Evolutionary conservation across 2,888 invertebrate genomes (phyloP), one percentile per base, ranked within the genome.

Genomic region (Trileptium ribeirensis): DNA sequence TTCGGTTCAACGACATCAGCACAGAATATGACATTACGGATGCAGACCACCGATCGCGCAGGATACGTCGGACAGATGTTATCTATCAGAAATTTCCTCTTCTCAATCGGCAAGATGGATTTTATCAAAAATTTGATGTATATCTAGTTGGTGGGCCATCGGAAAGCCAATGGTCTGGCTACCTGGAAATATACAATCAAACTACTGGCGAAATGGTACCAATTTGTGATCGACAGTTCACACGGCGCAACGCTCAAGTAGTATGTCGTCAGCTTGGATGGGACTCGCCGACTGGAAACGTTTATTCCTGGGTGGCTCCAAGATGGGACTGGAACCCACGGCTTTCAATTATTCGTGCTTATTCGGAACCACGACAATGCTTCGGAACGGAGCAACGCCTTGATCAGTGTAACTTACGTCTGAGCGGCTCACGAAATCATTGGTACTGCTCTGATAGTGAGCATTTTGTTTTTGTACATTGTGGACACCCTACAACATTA

Each of bases 191-290:
- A 87, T 98, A 94, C 88, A 99, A 99, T 87, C 92, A 92, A 85
- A 98, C 99, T 0, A 96, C 97, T 0, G 91, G 95, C 31, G 97
- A 97, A 87, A 97, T 97, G 95, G 94, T 97, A 51, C 95, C 98
- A 0, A 93, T 97, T 90, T 99, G 99, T 89, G 99, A 99, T 89
- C 92, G 92, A 74, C 92, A 96, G 82, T 99, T 99, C 89, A 97
- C 97, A 0, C 96, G 97, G 88, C 92, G 97, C 86, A 98, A 97
- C 88, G 97, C 96, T 1, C 94, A 96, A 91, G 97, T 98, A 0
- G 95, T 97, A 0, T 99, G 99, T 87, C 92, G 95, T 34, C 95
- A 97, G 88, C 90, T 99, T 74, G 96, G 96, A 8, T 93, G 93
- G 86, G 94, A 95, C 88, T 51, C 51, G 8, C 51, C 51, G 8